Evolutionary conservation across 2,797 vertebrate species (phyloP), one percentile per base, ranked within the genome.

Genomic region (Vireo griseus): DNA sequence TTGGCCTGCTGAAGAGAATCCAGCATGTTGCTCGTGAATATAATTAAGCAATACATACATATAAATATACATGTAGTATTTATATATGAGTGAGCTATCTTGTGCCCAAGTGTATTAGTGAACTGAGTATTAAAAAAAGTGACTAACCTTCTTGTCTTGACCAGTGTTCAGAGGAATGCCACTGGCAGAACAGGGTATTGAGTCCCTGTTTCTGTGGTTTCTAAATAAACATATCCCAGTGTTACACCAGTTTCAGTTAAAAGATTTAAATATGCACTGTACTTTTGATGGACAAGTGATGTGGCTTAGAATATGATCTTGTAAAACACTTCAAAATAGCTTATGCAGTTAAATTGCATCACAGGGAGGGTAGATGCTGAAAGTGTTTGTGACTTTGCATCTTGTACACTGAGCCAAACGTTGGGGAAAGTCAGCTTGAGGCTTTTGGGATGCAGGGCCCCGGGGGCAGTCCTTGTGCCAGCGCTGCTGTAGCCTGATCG

Each of bases 401-500:
- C 50, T 51, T 65, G 9, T 16, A 20, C 21, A 1, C 19, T 12
- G 9, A 44, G 21, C 13, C 5, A 1, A 18, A 11, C 0, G 2
- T 54, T 2, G 0, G 19, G 15, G 20, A 37, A 31, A 22, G 47
- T 66, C 29, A 48, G 5, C 39, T 17, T 10, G 55, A 61, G 16
- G 13, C 11, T 68, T 52, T 65, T 8, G 28, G 59, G 59, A 2
- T 45, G n/a, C 2, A 2, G 54, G 24, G 50, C 6, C 6, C 2
- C 13, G 11, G 40, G 40, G 66, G 7, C 78, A 57, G 52, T 33
- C 48, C 26, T 26, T 50, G 25, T 31, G 28, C 75, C 52, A 33
- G 22, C 10, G 0, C 42, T 25, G 55, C 13, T 33, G 22, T 21
- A 2, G 21, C 10, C 26, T 0, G 0, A 3, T 19, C 28, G 52